Conservation (phyloP, 2,888 invertebrate genomes). For the Lapara coniferarum region DNA sequence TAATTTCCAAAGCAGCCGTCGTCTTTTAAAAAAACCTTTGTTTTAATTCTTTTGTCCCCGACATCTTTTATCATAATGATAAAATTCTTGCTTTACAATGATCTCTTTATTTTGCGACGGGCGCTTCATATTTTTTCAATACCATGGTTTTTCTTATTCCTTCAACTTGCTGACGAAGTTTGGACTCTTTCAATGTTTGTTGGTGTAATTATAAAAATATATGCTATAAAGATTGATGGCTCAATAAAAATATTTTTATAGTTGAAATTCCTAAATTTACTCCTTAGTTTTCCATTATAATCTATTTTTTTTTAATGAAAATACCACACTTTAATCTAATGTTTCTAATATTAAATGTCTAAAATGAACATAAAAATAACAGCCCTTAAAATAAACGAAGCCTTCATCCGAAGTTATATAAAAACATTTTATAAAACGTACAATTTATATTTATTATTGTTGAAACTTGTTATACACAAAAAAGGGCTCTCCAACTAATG, state of each 20-base stretch:
- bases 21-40: constrained; percentile 2
- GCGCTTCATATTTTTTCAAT: constrained; percentile 12
- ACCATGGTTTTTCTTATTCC: neutral
- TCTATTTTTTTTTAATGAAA: too few species aligned
- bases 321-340: too few species aligned
- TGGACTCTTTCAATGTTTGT: neutral
- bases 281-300: too few species aligned
- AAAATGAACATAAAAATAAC: too few species aligned
- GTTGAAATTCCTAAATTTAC: too few species aligned
- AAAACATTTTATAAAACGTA: neutral
- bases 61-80: constrained; percentile 29
- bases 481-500: constrained; percentile 9
- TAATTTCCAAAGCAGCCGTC: constrained; percentile 8
- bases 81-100: constrained; percentile 29
- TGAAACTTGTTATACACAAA: neutral
- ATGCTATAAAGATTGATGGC: too few species aligned
- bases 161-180: neutral
- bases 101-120: constrained; percentile 22
- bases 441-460: neutral
- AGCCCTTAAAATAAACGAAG: too few species aligned
- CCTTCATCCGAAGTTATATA: too few species aligned
- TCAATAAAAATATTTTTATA: too few species aligned
- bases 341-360: too few species aligned
- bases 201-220: neutral
- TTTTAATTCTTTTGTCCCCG: constrained; percentile 28